Base-by-base conservation (phyloP, 2,113 vertebrate species). In the Chaetodon trifascialis region DNA sequence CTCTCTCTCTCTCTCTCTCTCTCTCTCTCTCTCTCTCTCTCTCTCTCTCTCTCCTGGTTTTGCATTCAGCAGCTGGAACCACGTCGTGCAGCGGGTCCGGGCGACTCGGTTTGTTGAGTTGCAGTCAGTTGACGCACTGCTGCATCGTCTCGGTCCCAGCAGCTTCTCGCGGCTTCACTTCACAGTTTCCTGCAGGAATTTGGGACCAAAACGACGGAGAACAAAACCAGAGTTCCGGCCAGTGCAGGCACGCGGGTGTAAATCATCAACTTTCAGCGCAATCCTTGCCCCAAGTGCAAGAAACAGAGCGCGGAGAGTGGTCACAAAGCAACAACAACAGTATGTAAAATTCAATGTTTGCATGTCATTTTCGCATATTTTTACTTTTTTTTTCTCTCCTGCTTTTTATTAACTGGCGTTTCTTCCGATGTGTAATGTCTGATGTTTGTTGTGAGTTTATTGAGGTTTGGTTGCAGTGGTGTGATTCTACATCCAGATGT, bases 191-290 rank as follows among this genome's bases (percentile, higher is more conserved):
- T 46, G 15, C 49, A 73, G 62, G 68, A 70, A 67, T 77, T 47
- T 71, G 44, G 8, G 14, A 52, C 7, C 52, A n/a, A 47, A 30
- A 68, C n/a, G 5, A 59, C 34, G 7, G 10, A 64, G 55, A 55
- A n/a, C 14, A 44, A 14, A 14, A 58, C 9, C 9, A 42, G 8
- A 40, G 38, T 8, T 38, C 21, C 16, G 5, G 10, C n/a, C 36
- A 11, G 75, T 58, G 40, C 76, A 46, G 9, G 17, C 25, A 3
- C 23, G 17, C 62, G 51, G 2, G 64, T 63, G 59, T 19, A n/a
- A 38, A 59, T 30, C 38, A 17, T 11, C 72, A 82, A 86, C 81
- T 76, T 76, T 58, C 9, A 17, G 52, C 40, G 14, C 71, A 11
- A 60, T 38, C 51, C 56, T n/a, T 59, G 52, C 49, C 4, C 8